phyloP scores from a whole-genome alignment of 2,113 vertebrate genomes.

The Coturnix japonica region DNA sequence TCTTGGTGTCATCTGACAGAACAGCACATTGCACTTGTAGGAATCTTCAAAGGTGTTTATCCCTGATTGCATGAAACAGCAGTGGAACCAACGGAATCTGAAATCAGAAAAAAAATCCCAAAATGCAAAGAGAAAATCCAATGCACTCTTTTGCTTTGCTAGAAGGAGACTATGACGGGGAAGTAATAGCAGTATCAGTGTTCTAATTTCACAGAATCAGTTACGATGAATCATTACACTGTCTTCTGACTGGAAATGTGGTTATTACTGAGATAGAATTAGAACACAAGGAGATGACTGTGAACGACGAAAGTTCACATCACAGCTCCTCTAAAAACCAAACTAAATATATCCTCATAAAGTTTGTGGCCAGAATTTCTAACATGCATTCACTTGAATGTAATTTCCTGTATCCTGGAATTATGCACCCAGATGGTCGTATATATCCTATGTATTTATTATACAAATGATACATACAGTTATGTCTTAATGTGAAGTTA shows the following conservation, averaged over 20 bases:
- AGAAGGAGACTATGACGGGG: neutral
- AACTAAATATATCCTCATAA: neutral
- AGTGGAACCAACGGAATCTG: neutral
- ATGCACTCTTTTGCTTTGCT: neutral
- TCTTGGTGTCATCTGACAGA: neutral
- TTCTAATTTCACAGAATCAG: neutral
- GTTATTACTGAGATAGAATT: neutral
- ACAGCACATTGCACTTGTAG: neutral
- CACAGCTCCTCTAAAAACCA: neutral
- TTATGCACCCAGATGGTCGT: neutral
- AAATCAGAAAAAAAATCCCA: neutral
- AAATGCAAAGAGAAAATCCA: neutral
- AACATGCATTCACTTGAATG: neutral
- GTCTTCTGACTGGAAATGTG: neutral
- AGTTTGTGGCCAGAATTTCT: neutral
- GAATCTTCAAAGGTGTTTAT: neutral
- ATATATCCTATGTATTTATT: neutral
- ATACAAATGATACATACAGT: neutral
- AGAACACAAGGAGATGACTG: neutral
- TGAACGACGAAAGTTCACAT: neutral
- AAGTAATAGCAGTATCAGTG: neutral
- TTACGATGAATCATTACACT: neutral
- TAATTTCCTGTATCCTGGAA: neutral
- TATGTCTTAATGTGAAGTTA: neutral
- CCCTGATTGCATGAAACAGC: neutral